Evolutionary conservation across 1,140 invertebrate genomes (phyloP), one percentile per base, ranked within the genome.

Genomic region (Zaprionus vittiger): DNA sequence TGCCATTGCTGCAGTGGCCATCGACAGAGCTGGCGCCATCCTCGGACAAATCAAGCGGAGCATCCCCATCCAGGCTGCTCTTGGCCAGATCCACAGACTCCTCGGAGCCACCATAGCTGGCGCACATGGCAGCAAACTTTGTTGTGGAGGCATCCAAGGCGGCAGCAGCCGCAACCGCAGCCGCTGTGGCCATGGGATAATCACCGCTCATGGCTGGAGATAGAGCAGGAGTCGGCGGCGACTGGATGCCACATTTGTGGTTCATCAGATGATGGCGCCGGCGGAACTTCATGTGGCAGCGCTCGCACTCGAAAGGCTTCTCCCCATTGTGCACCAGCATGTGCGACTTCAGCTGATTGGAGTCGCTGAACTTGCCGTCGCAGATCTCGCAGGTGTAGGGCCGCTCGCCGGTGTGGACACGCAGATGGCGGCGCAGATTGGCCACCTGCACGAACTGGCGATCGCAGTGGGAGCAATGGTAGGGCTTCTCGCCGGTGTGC

Each of bases 371-470:
- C 73, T 96, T 95, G 7, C 97, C 95, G 2, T 96, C 94, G 92
- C 98, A 99, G 20, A 97, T 94, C 54, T 98, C 96, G 93, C 98
- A 99, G 12, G 96, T 95, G 93, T 99, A 99, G 0, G 98, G 98
- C 20, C 97, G 95, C 92, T 99, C 98, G 0, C 98, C 98, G 0
- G 98, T 99, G 92, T 99, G 98, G 0, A 99, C 98, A 22, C 98
- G 95, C 24, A 99, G 93, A 83, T 99, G 98, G 2, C 98, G 95
- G 7, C 98, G 95, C 1, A 99, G 94, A 93, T 99, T 99, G 24
- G 98, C 98, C 17, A 98, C 97, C 93, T 99, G 98, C 5, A 99
- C 98, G 92, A 99, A 98, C 83, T 98, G 96, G 2, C 97, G 94
- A 49, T 98, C 97, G 93, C 98, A 99, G 91, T 98, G 97, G 20